Evolutionary conservation across 1,140 invertebrate species (phyloP), one percentile per base, ranked within the genome.

Genomic region (Lucilia sericata): DNA sequence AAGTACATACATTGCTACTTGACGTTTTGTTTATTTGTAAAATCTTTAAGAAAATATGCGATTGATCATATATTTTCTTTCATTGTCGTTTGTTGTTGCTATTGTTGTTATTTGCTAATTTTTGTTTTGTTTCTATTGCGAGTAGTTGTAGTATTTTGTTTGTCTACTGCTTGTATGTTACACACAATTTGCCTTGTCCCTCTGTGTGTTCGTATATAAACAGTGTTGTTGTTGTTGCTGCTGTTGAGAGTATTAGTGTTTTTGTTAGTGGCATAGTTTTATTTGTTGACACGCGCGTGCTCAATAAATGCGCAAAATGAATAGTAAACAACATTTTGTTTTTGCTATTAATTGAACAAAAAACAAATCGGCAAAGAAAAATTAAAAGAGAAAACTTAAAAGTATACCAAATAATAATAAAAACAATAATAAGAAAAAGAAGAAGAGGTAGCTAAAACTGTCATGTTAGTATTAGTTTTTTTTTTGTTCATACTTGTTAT

Each of bases 241-340:
- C 25, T 30, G 25, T 30, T 30, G 25, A 30, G 7, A 65, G 60
- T 65, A 19, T 17, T 65, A n/a, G 60, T 65, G 60, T 17, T 65
- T 30, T 65, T 65, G n/a, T 70, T 21, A 70, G 65, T 70, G 65
- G 65, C 65, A 70, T 70, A 70, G 65, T 21, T 60, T 60, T 21
- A 70, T 70, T 70, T 70, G 65, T 70, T 70, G 65, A 70, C 65
- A 70, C 65, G 65, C 65, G 65, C 65, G 65, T 70, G 65, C 65
- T 70, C 65, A 70, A 70, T 70, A 70, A 70, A 70, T 70, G 65
- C 65, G 65, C 65, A 70, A 70, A 70, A 70, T 70, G 65, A 70
- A 70, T 21, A 70, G 65, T 70, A 70, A 70, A 70, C 65, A 70
- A 70, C n/a, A 70, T 21, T 21, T 70, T 21, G 65, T 70, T 70